A percentile compares a stretch with the other conserved stretches of the same genome.
phyloP scores from a whole-genome alignment of 2,888 invertebrate genomes.

The Branchellion lobata region DNA sequence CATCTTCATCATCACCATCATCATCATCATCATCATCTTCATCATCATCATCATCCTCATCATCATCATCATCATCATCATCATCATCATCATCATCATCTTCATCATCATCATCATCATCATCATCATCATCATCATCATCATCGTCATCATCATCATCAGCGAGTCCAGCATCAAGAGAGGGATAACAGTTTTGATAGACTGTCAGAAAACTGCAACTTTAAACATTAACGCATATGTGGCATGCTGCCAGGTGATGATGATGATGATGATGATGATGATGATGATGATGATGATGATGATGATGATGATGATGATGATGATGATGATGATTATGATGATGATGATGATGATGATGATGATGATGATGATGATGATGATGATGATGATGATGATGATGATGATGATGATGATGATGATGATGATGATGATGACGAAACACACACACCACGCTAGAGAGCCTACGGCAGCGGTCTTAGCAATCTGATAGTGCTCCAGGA shows the following conservation, averaged over 20 bases:
- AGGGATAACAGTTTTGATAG: conserved; percentile 28
- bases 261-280: not conserved
- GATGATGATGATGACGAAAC: too few relatives aligned
- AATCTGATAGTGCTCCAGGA: not conserved
- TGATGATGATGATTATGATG: too few relatives aligned
- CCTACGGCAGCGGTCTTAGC: not conserved
- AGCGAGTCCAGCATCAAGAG: conserved; percentile 24
- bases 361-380: conserved; percentile 21
- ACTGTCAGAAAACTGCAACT: conserved; percentile 3
- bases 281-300: not conserved
- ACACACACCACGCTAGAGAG: not conserved
- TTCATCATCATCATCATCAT: not conserved
- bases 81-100: not conserved
- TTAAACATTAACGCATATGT: conserved; percentile 5
- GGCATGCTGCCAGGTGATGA: conserved; percentile 27
- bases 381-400: not conserved
- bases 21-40: too few relatives aligned
- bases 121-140: too few relatives aligned
- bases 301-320: too few relatives aligned
- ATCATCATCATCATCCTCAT: too few relatives aligned
- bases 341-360: too few relatives aligned
- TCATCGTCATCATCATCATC: too few relatives aligned
- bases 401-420: too few relatives aligned
- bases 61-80: not conserved
- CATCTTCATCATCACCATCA: too few relatives aligned